phyloP scores from a whole-genome alignment of 2,888 invertebrate species.

The Chironomus riparius region DNA sequence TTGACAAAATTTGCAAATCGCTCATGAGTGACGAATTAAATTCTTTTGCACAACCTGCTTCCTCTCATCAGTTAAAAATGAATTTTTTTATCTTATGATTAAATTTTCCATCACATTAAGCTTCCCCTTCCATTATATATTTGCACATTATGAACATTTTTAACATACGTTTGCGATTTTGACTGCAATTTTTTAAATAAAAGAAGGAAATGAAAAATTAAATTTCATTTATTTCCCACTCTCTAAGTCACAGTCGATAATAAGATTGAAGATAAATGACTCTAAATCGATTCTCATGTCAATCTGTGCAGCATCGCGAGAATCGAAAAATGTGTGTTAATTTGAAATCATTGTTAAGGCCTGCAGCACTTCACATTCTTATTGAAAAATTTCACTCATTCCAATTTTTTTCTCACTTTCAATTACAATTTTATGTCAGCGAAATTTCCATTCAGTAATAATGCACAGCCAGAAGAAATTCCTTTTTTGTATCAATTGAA shows the following conservation, averaged over 20 bases:
- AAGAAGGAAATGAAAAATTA: not conserved
- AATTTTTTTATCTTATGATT: not conserved
- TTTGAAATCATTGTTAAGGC: constrained; percentile 13
- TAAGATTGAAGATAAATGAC: not conserved
- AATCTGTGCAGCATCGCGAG: not conserved
- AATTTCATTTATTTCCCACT: not conserved
- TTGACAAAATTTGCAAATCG: too few relatives aligned
- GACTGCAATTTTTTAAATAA: not conserved
- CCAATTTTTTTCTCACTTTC: too few relatives aligned
- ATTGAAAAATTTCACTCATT: too few relatives aligned
- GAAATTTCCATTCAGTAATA: not conserved
- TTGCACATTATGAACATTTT: too few relatives aligned
- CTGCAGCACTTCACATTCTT: constrained; percentile 19
- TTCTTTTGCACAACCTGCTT: not conserved
- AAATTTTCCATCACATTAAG: constrained; percentile 2
- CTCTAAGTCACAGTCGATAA: not conserved
- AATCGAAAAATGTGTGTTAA: not conserved
- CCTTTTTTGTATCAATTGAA: not conserved
- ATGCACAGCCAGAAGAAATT: not conserved
- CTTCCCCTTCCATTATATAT: not conserved
- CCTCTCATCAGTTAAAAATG: not conserved
- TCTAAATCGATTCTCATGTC: not conserved
- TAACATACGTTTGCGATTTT: not conserved
- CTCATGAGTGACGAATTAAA: not conserved
- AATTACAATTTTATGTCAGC: not conserved